These are phyloP conservation scores for Numenius arquata DNA, from an alignment of 2,113 vertebrate species.

Conservation along the genomic window DNA sequence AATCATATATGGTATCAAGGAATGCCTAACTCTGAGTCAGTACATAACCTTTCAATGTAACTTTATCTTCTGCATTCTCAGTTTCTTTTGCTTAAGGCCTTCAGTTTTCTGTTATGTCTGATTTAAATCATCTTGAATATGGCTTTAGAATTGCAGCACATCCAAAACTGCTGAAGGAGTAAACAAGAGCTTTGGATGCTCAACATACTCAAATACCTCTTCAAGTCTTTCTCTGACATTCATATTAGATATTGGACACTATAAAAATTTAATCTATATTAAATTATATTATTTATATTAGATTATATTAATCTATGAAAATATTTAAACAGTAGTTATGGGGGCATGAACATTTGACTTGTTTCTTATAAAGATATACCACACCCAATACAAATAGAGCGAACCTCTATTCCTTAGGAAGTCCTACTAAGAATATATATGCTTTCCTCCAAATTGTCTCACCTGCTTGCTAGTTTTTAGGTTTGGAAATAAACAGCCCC, in stretches of 20 bases:
- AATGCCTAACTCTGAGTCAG: neutral
- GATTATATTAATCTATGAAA: neutral
- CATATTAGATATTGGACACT: neutral
- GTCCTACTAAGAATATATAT: neutral
- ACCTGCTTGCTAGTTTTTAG: neutral
- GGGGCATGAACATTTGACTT: neutral
- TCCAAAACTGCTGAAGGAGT: neutral
- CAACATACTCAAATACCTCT: neutral
- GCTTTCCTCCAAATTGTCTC: neutral
- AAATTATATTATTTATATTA: no score
- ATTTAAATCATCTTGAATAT: neutral
- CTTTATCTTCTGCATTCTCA: neutral
- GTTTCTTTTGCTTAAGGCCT: neutral
- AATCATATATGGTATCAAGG: neutral
- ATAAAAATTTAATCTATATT: neutral
- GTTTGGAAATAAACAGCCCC: neutral
- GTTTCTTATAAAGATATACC: neutral
- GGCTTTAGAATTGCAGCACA: neutral
- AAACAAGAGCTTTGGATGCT: neutral
- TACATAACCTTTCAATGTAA: neutral
- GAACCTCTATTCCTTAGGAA: neutral
- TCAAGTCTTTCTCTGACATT: neutral
- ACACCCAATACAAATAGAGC: neutral
- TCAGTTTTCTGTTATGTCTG: neutral
- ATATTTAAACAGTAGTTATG: neutral